phyloP scores from a whole-genome alignment of 2,888 invertebrate genomes.

The Agrochola litura region DNA sequence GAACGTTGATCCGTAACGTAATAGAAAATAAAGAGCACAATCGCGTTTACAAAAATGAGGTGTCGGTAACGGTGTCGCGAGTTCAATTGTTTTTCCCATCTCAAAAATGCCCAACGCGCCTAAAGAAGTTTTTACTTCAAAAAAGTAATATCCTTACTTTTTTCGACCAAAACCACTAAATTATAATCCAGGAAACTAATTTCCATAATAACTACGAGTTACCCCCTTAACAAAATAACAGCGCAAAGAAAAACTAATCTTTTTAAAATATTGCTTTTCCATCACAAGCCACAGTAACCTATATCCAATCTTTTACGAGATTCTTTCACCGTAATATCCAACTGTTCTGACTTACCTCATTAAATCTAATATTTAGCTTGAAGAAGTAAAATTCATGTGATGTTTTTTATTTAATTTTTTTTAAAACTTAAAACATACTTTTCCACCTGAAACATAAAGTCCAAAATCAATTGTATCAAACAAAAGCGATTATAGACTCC shows the following conservation, averaged over 20 bases:
- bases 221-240: constrained; percentile 5
- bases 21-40: too few species aligned
- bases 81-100: too few species aligned
- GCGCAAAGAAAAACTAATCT: constrained; percentile 9
- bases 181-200: neutral
- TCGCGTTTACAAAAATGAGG: too few species aligned
- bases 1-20: too few species aligned
- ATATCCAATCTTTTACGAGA: constrained; percentile 54
- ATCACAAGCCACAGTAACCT: constrained; percentile 33
- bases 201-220: neutral
- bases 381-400: constrained; percentile 77
- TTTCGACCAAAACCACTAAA: neutral
- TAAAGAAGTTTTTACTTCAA: too few species aligned
- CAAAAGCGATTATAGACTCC: constrained; percentile 68
- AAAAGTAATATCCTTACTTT: neutral
- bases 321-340: constrained; percentile 60
- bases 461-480: constrained; percentile 29
- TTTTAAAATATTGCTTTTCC: constrained; percentile 9
- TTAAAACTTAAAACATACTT: constrained; percentile 44
- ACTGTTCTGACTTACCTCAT: constrained; percentile 61
- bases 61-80: too few species aligned
- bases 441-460: neutral
- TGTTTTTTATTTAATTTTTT: too few species aligned
- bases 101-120: too few species aligned
- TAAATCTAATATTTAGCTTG: constrained; percentile 71